Percentiles rank a stretch among this genome's conserved stretches.
Evolutionary conservation across 1,140 invertebrate species (phyloP).

Genomic region (Catajapyx aquilonaris): DNA sequence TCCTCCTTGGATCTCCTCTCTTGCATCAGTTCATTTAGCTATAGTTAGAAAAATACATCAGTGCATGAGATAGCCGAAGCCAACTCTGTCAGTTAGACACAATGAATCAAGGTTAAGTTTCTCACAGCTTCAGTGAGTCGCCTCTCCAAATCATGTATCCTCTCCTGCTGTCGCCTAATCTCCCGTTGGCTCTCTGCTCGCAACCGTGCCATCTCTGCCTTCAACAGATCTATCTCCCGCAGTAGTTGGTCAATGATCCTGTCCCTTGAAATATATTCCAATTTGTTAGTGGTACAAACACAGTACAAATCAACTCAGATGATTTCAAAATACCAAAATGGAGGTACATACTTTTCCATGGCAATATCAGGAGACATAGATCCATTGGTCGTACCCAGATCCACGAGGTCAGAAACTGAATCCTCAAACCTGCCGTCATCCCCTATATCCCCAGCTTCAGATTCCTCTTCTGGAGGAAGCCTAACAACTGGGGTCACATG

Average conservation of each 20-base stretch:
- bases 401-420: constrained; percentile 28
- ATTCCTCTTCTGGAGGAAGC: constrained; percentile 48
- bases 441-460: constrained; percentile 26
- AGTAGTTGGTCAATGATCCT: constrained; percentile 63
- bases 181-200: constrained; percentile 22
- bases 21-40: constrained; percentile 32
- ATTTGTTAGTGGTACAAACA: too few species aligned
- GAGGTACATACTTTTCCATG: constrained; percentile 24
- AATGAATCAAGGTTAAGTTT: too few species aligned
- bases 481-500: constrained; percentile 88
- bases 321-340: constrained; percentile 4
- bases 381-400: constrained; percentile 26
- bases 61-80: too few species aligned
- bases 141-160: neutral
- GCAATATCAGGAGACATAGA: constrained; percentile 32
- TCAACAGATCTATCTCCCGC: constrained; percentile 57
- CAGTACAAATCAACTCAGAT: too few species aligned
- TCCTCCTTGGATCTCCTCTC: constrained; percentile 37
- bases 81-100: too few species aligned
- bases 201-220: constrained; percentile 42
- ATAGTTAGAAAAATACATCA: constrained; percentile 9
- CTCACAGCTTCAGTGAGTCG: too few species aligned
- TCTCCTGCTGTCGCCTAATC: neutral
- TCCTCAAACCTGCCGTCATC: constrained; percentile 45
- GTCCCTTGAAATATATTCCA: constrained; percentile 32